phyloP scores from a whole-genome alignment of 2,797 vertebrate genomes.

The Cuculus canorus region DNA sequence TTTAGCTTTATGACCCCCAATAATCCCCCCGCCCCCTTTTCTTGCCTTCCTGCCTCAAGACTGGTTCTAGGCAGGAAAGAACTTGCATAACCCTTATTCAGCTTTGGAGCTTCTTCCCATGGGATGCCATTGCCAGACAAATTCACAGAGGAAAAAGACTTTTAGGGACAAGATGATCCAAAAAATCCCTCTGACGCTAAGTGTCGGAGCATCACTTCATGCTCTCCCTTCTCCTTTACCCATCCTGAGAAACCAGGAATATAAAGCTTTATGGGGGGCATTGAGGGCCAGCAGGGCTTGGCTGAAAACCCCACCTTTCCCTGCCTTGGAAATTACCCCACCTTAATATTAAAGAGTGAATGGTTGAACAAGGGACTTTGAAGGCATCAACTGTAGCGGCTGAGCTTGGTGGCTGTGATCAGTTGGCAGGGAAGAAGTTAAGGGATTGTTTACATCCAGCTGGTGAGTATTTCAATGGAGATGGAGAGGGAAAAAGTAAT shows the following conservation, averaged over 20 bases:
- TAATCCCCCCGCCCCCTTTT: rapidly evolving
- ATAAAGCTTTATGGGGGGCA: neutral
- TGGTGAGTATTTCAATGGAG: neutral
- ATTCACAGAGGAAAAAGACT: neutral
- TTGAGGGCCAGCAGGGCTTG: neutral
- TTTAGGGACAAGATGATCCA: neutral
- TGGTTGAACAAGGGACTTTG: neutral
- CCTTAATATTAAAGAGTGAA: neutral
- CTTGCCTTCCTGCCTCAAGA: neutral
- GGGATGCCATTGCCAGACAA: neutral
- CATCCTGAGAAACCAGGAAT: neutral
- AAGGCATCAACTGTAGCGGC: neutral
- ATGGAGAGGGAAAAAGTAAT: neutral
- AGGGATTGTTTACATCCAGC: neutral
- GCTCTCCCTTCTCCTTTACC: neutral
- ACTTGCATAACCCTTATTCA: rapidly evolving
- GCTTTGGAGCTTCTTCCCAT: neutral
- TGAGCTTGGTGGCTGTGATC: neutral
- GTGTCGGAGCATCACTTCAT: neutral
- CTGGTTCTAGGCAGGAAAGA: neutral
- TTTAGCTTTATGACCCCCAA: neutral
- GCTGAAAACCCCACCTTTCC: neutral
- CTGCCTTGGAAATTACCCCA: neutral
- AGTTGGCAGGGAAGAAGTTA: neutral
- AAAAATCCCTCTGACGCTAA: neutral